Base-by-base conservation (phyloP, 2,113 vertebrate genomes). In the Grallaria varia region DNA sequence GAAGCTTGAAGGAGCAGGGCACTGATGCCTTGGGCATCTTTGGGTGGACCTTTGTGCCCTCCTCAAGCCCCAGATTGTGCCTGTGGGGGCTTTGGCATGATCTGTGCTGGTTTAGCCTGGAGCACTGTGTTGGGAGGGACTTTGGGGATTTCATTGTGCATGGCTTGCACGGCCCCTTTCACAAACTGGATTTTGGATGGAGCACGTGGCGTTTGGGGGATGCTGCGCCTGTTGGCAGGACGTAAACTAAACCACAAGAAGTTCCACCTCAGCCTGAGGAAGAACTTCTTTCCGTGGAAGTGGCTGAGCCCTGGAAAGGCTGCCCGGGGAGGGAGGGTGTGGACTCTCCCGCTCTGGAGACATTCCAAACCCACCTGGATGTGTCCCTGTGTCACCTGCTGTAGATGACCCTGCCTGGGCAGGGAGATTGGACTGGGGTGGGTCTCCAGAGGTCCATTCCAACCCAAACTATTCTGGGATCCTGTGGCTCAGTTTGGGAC, bases 71-170 rank as follows among this genome's bases (percentile, higher is more conserved):
- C 42, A 37, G 0, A 9, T 1, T 14, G 28, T 27, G 13, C 23
- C 17, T n/a, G 8, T 21, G 39, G 10, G 9, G 33, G 8, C 24
- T 67, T 50, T 3, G 37, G 2, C 4, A 1, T 35, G 0, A 12
- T 47, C 59, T 58, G 13, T 44, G n/a, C 35, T 60, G 12, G 3
- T 82, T 39, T 20, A 53, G 28, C 60, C 39, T 31, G 45, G 21
- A 58, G 50, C 0, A 0, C 10, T n/a, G 56, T 22, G 4, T 7
- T 45, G 47, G 53, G 40, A 53, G 66, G n/a, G 28, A 17, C 2
- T 28, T 22, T 0, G 7, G 23, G 62, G 50, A 9, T 28, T 52
- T 52, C 50, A 52, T 6, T 52, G 50, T 9, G 25, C 50, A 50
- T 13, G 8, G 7, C 24, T 25, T 27, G 10, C 5, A 1, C 0